Conservation (phyloP, 2,113 vertebrate species). For the Ophiodon elongatus region DNA sequence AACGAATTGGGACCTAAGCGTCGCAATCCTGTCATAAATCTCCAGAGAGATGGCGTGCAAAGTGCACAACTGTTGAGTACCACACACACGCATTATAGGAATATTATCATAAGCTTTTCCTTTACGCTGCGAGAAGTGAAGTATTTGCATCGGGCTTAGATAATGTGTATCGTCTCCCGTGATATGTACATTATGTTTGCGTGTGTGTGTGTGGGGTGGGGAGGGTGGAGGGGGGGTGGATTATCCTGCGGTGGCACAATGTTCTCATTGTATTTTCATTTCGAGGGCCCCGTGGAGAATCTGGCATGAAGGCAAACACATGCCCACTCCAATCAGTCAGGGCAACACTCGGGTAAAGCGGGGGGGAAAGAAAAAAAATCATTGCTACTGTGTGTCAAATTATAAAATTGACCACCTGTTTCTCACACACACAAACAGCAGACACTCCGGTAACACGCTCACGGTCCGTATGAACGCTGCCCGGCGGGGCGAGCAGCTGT, state of each 20-base stretch:
- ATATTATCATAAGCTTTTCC: neutral
- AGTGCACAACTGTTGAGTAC: neutral
- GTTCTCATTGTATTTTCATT: constrained; percentile 57
- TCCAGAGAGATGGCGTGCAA: neutral
- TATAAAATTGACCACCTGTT: constrained; percentile 74
- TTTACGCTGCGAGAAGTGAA: neutral
- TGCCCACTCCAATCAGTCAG: constrained; percentile 67
- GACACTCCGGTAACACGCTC: constrained; percentile 18
- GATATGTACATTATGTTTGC: neutral
- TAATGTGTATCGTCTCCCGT: neutral
- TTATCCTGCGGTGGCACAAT: constrained; percentile 46
- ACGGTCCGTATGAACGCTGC: constrained; percentile 16
- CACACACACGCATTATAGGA: neutral
- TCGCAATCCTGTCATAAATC: neutral
- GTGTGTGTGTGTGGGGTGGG: constrained; percentile 13
- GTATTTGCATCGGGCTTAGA: neutral
- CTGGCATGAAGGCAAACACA: constrained; percentile 60
- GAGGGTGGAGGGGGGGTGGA: neutral
- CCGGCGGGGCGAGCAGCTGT: constrained; percentile 59
- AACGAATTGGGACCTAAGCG: neutral
- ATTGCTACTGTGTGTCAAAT: constrained; percentile 70
- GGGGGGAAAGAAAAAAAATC: constrained; percentile 38
- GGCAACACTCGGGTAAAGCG: constrained; percentile 42
- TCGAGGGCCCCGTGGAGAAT: constrained; percentile 57
- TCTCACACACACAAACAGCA: constrained; percentile 25